Base-by-base conservation (phyloP, 2,888 invertebrate genomes). In the Zygothrica quintamaculata region DNA sequence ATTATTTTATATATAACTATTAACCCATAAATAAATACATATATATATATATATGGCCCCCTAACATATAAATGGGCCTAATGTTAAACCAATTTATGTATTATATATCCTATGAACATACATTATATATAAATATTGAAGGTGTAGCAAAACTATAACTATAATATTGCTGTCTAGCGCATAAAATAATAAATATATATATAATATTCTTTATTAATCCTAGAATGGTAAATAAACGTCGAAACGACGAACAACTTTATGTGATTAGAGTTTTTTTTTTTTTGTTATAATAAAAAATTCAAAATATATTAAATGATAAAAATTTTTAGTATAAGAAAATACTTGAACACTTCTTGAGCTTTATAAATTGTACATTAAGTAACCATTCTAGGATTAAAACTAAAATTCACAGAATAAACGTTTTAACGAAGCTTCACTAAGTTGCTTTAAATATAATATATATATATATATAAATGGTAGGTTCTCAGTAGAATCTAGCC, bases 401-500 rank as follows among this genome's bases (percentile, higher is more conserved):
- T 46, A 13, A 37, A 13, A 37, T 34, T 13, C 16, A 26, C 12
- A 40, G 18, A 22, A 22, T 22, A 22, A 22, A 2, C 2, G 18
- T 3, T 22, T 22, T 3, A 22, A 22, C n/a, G n/a, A n/a, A n/a
- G n/a, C n/a, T n/a, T n/a, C n/a, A n/a, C n/a, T n/a, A n/a, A 22
- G 3, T 22, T 22, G 18, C 18, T 22, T 3, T 22, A 22, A 22
- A 2, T 22, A 22, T 22, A 22, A 22, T 22, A 22, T 22, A 22
- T 22, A 22, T 2, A 22, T 22, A 22, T 29, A 13, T 33, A 16
- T 18, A 55, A 12, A 22, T 22, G 76, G 84, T 2, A 22, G 18
- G 18, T 84, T 85, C 79, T 76, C 84, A 79, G 87, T 82, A 67
- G 74, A 70, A 50, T 39, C 40, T 59, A n/a, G n/a, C n/a, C n/a